These are phyloP conservation scores for Ariopsis seemanni DNA, from an alignment of 2,113 vertebrate species.

Conservation along the genomic window DNA sequence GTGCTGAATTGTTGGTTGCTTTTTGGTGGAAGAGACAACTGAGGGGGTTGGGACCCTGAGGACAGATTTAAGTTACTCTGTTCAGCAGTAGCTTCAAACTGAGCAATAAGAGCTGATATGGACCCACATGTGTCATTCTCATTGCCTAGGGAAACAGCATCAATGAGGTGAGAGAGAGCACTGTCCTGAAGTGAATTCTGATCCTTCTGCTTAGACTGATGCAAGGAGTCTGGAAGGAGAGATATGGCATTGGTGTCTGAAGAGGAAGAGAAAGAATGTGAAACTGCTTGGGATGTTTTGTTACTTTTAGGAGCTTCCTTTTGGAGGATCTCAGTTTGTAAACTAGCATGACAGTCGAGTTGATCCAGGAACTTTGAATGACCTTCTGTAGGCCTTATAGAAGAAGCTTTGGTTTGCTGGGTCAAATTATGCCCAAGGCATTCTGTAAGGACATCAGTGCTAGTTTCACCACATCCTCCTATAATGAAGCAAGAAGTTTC, in stretches of 20 bases:
- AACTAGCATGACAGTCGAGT: slow-evolving; percentile 12
- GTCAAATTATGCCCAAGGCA: slow-evolving; percentile 42
- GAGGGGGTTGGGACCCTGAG: not conserved
- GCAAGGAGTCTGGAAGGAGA: slow-evolving; percentile 56
- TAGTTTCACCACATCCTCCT: slow-evolving; percentile 53
- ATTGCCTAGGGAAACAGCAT: slow-evolving; percentile 79
- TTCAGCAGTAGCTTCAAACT: slow-evolving; percentile 75
- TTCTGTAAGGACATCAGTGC: slow-evolving; percentile 61
- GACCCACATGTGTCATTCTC: slow-evolving; percentile 78
- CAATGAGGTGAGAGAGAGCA: slow-evolving; percentile 87
- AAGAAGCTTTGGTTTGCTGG: slow-evolving; percentile 47
- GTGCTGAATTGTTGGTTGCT: slow-evolving; percentile 40
- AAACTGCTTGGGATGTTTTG: slow-evolving; percentile 58
- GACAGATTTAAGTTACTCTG: slow-evolving; percentile 57
- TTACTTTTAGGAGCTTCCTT: slow-evolving; percentile 58
- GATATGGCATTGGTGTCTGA: slow-evolving; percentile 47
- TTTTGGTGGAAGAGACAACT: not conserved
- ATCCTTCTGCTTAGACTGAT: slow-evolving; percentile 62
- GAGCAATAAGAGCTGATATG: slow-evolving; percentile 84
- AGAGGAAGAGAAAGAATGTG: slow-evolving; percentile 60
- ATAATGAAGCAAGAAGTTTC: slow-evolving; percentile 68
- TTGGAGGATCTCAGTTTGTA: slow-evolving; percentile 33
- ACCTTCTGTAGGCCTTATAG: slow-evolving; percentile 31
- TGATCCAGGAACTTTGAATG: slow-evolving; percentile 23
- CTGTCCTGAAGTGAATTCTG: slow-evolving; percentile 75